Conservation (phyloP, 2,113 vertebrate species). For the Tachysurus fulvidraco region DNA sequence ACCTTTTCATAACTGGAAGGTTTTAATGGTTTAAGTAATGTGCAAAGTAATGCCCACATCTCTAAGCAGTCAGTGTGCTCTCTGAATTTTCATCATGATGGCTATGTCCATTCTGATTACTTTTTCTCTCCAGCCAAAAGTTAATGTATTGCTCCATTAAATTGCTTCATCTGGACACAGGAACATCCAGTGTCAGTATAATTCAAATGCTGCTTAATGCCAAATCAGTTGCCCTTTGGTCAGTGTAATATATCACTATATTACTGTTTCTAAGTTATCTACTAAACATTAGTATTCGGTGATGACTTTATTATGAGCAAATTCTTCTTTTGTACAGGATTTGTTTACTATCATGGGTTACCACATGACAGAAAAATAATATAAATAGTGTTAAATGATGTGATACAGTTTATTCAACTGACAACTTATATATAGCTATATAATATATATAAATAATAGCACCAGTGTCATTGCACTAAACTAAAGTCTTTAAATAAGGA, state of each 20-base stretch:
- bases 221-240: slow-evolving; percentile 2
- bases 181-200: slow-evolving; percentile 14
- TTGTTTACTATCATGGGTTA: background rate
- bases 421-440: background rate
- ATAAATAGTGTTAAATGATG: background rate
- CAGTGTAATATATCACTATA: slow-evolving; percentile 7
- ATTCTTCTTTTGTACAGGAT: background rate
- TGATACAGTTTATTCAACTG: background rate
- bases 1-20: slow-evolving; percentile 37
- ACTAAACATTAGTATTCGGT: background rate
- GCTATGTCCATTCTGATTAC: slow-evolving; percentile 38
- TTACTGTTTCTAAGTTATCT: background rate
- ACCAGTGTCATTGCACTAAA: background rate
- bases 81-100: slow-evolving; percentile 45
- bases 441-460: too few species aligned
- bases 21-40: slow-evolving; percentile 43
- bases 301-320: background rate
- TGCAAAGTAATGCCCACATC: slow-evolving; percentile 35
- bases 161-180: slow-evolving; percentile 20
- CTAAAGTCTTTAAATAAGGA: background rate
- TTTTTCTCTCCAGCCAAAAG: slow-evolving; percentile 38
- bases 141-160: slow-evolving; percentile 52
- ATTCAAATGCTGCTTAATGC: slow-evolving; percentile 25
- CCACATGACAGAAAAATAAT: background rate
- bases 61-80: slow-evolving; percentile 34